Percentiles rank a stretch among this genome's conserved stretches.
Conservation (phyloP, 2,797 vertebrate genomes). For the Podargus strigoides region DNA sequence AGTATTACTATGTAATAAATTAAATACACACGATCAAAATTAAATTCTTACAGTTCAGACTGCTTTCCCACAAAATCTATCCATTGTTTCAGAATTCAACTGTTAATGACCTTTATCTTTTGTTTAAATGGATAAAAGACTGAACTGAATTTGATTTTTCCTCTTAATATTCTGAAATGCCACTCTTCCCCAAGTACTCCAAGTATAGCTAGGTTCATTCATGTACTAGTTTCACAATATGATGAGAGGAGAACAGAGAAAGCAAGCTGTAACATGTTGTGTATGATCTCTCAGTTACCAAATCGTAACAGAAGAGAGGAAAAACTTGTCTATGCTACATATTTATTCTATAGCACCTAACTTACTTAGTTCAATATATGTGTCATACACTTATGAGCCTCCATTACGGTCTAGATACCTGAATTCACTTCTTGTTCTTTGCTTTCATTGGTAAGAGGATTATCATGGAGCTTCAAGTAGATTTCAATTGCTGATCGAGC, state of each 20-base stretch:
- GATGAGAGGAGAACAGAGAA: background rate
- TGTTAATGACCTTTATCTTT: background rate
- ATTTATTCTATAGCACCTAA: background rate
- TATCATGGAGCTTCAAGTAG: conserved; percentile 81
- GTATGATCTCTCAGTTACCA: background rate
- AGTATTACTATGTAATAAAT: background rate
- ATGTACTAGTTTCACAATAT: background rate
- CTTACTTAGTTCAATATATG: background rate
- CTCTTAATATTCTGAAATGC: background rate
- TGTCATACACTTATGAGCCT: background rate
- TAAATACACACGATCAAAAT: background rate
- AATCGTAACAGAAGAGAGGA: background rate
- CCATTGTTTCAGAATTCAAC: background rate
- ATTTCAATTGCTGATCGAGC: conserved; percentile 79
- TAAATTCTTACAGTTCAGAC: background rate
- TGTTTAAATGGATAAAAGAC: background rate
- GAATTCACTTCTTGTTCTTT: conserved; percentile 81
- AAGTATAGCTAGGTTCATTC: background rate
- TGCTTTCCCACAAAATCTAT: background rate
- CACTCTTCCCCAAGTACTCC: background rate
- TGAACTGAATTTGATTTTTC: background rate
- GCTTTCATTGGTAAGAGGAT: conserved; percentile 75
- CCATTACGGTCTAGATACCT: conserved; percentile 59
- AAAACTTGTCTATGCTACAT: background rate
- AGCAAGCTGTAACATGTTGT: background rate